These are phyloP conservation scores for Rhyacophila evoluta DNA, from an alignment of 2,888 invertebrate genomes.

Conservation along the genomic window DNA sequence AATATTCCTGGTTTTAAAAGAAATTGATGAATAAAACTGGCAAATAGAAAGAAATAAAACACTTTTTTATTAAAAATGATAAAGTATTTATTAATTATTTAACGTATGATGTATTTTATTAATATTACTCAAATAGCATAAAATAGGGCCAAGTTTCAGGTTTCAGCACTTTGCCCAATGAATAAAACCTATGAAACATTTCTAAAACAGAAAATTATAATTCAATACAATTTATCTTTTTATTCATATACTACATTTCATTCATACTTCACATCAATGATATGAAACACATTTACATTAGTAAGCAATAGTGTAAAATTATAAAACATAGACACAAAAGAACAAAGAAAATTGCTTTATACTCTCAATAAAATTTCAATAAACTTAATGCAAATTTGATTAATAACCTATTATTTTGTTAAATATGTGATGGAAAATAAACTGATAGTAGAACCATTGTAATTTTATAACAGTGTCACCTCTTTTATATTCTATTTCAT, in stretches of 20 bases:
- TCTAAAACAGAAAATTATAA: background rate
- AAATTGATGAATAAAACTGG: too few species aligned
- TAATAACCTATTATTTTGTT: too few species aligned
- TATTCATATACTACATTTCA: background rate
- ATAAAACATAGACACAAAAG: background rate
- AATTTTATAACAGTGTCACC: too few species aligned
- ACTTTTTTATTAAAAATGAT: constrained; percentile 1
- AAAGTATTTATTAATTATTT: constrained; percentile 13
- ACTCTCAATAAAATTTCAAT: background rate
- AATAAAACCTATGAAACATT: background rate
- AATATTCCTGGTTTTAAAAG: too few species aligned
- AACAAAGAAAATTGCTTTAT: background rate
- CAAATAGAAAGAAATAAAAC: too few species aligned
- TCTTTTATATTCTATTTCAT: too few species aligned
- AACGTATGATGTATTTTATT: background rate
- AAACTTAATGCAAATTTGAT: too few species aligned
- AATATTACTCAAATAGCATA: background rate
- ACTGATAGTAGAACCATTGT: too few species aligned
- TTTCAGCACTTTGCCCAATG: background rate
- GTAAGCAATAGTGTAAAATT: background rate
- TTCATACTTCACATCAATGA: background rate
- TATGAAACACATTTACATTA: background rate
- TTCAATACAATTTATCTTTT: background rate
- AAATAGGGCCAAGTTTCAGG: background rate
- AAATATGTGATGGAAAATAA: too few species aligned